Evolutionary conservation across 2,797 vertebrate species (phyloP).

Genomic region (Podargus strigoides): DNA sequence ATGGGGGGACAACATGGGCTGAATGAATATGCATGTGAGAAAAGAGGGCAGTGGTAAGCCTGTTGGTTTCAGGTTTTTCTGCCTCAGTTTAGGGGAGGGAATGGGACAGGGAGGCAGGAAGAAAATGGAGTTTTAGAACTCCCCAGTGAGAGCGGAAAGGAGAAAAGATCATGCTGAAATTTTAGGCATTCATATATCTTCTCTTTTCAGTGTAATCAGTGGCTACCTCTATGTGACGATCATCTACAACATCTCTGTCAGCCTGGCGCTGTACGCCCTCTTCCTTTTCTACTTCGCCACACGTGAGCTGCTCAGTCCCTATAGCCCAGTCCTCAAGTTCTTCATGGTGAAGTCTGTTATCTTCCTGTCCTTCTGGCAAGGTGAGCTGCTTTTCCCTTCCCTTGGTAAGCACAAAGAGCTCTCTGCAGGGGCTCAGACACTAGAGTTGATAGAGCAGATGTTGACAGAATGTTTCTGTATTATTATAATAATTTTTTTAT

Average conservation of each 20-base stretch:
- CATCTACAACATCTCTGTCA: slow-evolving; percentile 96
- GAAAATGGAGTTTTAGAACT: background rate
- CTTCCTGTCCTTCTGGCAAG: slow-evolving; percentile 99
- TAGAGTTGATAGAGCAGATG: background rate
- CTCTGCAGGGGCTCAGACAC: background rate
- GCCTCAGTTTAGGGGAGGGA: fast-evolving
- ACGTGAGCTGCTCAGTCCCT: slow-evolving; percentile 89
- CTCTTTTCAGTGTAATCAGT: slow-evolving; percentile 81
- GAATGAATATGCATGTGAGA: background rate
- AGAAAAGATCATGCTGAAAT: background rate
- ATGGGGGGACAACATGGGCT: background rate
- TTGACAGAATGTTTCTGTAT: background rate
- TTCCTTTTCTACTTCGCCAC: slow-evolving; percentile 97
- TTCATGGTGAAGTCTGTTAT: slow-evolving; percentile 98
- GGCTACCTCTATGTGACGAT: slow-evolving; percentile 96
- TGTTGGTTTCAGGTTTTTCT: background rate
- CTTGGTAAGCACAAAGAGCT: background rate
- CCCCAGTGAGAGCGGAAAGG: background rate
- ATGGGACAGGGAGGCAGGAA: background rate
- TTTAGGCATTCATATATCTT: background rate
- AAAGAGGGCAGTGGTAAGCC: background rate
- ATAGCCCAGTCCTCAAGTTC: slow-evolving; percentile 95
- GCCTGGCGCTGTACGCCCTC: slow-evolving; percentile 92
- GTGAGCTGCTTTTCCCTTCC: slow-evolving; percentile 66
- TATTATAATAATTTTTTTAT: background rate